Evolutionary conservation across 1,140 invertebrate species (phyloP).

Genomic region (Bombus confusus): DNA sequence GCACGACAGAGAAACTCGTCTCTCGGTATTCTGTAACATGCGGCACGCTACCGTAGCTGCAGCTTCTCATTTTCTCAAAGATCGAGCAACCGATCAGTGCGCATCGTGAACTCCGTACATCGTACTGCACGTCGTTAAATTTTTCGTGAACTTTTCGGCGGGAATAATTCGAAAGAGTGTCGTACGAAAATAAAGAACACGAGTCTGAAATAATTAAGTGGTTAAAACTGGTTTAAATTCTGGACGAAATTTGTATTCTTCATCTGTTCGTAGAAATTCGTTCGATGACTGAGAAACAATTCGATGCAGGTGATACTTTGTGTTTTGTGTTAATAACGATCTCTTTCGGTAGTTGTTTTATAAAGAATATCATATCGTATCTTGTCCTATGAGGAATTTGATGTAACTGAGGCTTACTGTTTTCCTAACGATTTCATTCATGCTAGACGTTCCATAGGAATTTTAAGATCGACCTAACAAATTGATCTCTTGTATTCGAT

Average conservation of each 20-base stretch:
- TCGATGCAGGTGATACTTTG: slow-evolving; percentile 14
- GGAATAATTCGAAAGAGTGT: background rate
- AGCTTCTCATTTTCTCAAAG: slow-evolving; percentile 1
- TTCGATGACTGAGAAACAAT: background rate
- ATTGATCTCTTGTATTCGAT: background rate
- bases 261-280: background rate
- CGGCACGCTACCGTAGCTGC: slow-evolving; percentile 25
- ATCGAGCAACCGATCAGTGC: slow-evolving; percentile 1
- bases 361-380: too few relatives aligned
- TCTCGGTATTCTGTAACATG: slow-evolving; percentile 48
- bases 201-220: background rate
- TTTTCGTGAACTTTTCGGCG: background rate
- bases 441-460: background rate
- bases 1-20: slow-evolving; percentile 56
- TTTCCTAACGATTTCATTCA: background rate
- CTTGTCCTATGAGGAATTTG: background rate
- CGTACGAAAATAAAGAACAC: background rate
- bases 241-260: background rate
- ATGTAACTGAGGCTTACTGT: background rate
- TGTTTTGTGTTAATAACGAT: background rate
- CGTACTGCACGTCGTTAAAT: too few relatives aligned
- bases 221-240: background rate
- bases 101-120: background rate
- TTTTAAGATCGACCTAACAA: background rate
- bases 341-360: too few relatives aligned